Evolutionary conservation across 2,797 vertebrate species (phyloP).

Genomic region (Menidia menidia): DNA sequence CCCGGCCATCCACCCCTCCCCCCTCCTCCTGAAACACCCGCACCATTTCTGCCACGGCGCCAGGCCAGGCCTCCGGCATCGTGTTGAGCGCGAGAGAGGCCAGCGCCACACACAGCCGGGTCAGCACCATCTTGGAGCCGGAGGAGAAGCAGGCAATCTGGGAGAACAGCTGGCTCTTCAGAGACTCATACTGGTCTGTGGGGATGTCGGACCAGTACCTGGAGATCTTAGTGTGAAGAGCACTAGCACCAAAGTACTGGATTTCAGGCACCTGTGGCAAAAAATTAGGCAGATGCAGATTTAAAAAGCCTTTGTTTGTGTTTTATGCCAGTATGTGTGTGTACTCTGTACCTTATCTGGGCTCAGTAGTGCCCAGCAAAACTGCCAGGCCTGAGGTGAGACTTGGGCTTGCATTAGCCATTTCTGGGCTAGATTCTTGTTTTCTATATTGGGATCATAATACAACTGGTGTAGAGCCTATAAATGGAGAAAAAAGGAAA

Average conservation of each 20-base stretch:
- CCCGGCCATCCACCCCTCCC: conserved; percentile 91
- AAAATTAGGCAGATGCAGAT: conserved; percentile 21
- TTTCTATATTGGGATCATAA: conserved; percentile 99
- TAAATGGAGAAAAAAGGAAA: conserved; percentile 29
- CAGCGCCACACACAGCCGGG: conserved; percentile 94
- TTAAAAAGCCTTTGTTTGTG: not conserved
- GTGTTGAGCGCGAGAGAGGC: conserved; percentile 98
- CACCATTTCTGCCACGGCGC: conserved; percentile 96
- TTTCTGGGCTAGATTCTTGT: conserved; percentile 99
- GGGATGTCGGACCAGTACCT: conserved; percentile 99
- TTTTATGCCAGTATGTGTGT: not conserved
- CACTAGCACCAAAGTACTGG: conserved; percentile 98
- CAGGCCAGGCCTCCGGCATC: conserved; percentile 98
- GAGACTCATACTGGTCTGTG: conserved; percentile 93
- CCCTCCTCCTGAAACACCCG: conserved; percentile 96
- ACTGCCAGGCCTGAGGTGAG: conserved; percentile 98
- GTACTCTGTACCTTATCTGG: conserved; percentile 88
- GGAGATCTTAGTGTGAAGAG: conserved; percentile 98
- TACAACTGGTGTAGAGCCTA: conserved; percentile 98
- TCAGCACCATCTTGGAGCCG: conserved; percentile 97
- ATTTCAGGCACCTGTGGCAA: conserved; percentile 91
- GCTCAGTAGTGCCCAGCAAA: conserved; percentile 95
- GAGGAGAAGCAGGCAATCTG: conserved; percentile 96
- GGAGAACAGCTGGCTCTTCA: conserved; percentile 96
- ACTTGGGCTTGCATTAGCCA: conserved; percentile 99